Conservation (phyloP, 2,113 vertebrate species). For the Megatriorchis doriae region DNA sequence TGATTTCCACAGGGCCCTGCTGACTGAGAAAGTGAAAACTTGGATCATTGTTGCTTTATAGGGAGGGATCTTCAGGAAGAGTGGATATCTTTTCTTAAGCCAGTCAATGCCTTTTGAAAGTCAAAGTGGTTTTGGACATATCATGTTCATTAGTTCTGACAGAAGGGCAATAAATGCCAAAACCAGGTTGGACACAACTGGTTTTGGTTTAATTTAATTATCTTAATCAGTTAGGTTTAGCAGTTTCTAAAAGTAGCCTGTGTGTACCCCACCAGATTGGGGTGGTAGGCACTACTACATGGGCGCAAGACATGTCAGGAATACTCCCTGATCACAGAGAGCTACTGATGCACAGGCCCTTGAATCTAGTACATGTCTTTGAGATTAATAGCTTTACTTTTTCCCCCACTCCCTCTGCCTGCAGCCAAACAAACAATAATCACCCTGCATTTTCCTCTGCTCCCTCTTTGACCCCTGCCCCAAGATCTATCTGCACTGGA, state of each 20-base stretch:
- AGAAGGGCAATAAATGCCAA: neutral
- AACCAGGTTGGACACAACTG: neutral
- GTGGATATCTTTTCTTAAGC: neutral
- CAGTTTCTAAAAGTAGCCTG: neutral
- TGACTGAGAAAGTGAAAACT: neutral
- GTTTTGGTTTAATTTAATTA: neutral
- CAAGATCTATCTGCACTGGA: neutral
- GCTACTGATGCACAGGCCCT: neutral
- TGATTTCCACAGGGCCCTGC: neutral
- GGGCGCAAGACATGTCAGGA: neutral
- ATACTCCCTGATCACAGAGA: neutral
- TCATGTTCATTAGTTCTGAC: neutral
- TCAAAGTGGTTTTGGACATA: neutral
- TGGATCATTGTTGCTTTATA: neutral
- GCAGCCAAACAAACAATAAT: neutral
- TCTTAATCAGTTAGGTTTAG: neutral
- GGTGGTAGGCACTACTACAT: rapidly evolving
- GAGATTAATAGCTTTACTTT: neutral
- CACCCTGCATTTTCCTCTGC: neutral
- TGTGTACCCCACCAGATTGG: neutral
- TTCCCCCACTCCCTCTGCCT: neutral
- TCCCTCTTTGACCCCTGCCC: neutral
- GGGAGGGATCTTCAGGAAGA: neutral
- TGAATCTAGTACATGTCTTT: neutral
- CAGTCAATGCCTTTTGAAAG: neutral